Evolutionary conservation across 2,888 invertebrate genomes (phyloP), one percentile per base, ranked within the genome.

Genomic region (Drosophila kambysellisi): DNA sequence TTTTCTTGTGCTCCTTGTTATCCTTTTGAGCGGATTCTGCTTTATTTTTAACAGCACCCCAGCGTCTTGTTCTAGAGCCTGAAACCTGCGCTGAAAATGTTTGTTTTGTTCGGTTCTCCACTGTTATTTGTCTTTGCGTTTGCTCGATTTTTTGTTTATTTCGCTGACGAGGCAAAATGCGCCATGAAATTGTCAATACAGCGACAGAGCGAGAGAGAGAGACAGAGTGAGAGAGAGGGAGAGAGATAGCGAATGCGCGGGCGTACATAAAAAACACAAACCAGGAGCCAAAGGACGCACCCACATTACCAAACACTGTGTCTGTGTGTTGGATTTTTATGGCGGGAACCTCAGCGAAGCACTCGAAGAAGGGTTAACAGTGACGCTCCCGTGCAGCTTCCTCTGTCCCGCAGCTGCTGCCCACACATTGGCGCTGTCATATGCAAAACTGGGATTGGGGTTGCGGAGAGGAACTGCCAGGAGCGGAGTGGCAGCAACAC

Each of bases 81-180:
- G 65, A 81, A 81, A 81, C 67, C 63, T 69, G 78, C 68, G 70
- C 74, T 67, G 75, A 56, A 84, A 85, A 84, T 85, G 90, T 85
- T 82, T 85, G 82, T 86, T 80, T 76, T 81, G 73, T 74, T 88
- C 78, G 78, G 69, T 81, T 83, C 79, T 74, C 70, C 69, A 70
- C 87, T 89, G 88, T 89, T 89, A 85, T 85, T 82, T 85, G 90
- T 82, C 82, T 84, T 84, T 84, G 73, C 60, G 52, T 81, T 57
- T 80, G 74, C 76, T 86, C 80, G 81, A 87, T 83, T 83, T 81
- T 81, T 89, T 83, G 82, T 87, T 83, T 86, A 86, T 89, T 92
- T 89, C 85, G 91, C 91, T 91, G 92, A 92, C 91, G 80, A 83
- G 81, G 83, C 85, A 80, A 79, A 89, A 85, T 77, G 70, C 67